Evolutionary conservation across 2,113 vertebrate species (phyloP).

Genomic region (Microtus richardsoni): DNA sequence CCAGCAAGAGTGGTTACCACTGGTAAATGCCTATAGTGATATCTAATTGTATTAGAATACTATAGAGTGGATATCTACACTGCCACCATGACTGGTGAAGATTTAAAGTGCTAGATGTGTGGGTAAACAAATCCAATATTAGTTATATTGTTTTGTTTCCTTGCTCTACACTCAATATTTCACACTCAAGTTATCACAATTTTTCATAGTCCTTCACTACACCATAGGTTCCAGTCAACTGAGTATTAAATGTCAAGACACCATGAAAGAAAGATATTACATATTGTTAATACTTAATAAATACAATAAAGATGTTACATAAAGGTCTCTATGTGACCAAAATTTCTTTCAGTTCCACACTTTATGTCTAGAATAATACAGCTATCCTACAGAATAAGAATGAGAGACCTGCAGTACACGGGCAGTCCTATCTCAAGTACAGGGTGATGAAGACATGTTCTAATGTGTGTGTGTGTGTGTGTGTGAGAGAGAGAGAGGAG

Average conservation of each 20-base stretch:
- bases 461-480: not conserved
- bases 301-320: not conserved
- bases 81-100: not conserved
- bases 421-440: not conserved
- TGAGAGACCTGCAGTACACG: not conserved
- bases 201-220: not conserved
- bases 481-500: not conserved
- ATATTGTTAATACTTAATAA: not conserved
- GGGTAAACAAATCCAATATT: not conserved
- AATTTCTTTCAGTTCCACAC: not conserved
- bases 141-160: not conserved
- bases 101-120: not conserved
- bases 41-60: not conserved
- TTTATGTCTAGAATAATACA: not conserved
- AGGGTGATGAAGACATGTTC: not conserved
- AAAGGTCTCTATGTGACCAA: not conserved
- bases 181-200: not conserved
- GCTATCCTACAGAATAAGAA: not conserved
- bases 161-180: slow-evolving; percentile 1
- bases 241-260: not conserved
- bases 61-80: not conserved
- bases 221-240: not conserved
- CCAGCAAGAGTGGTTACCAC: not conserved
- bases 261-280: not conserved
- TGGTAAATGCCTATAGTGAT: not conserved